Evolutionary conservation across 2,888 invertebrate genomes (phyloP), one percentile per base, ranked within the genome.

Genomic region (Eupithecia pulchellata): DNA sequence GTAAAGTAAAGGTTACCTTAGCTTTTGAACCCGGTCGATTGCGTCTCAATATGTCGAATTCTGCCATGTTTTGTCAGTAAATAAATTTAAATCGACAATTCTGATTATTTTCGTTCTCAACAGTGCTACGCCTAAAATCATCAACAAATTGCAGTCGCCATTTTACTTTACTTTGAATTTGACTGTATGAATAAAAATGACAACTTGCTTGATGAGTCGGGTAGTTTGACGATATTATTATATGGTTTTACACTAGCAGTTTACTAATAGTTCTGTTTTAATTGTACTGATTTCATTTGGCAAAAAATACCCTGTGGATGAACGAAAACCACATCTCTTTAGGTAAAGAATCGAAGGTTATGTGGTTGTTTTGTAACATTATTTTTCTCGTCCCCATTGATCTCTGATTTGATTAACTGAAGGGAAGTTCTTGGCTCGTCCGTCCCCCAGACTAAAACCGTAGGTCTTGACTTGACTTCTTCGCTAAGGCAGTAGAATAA

Each of bases 1-100:
- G 17, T 11, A 20, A 30, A n/a, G 11, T n/a, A 29, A 30, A 32
- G 58, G 17, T 30, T 64, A 98, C 98, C 95, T 97, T 97, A 81
- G 97, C 96, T 95, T 97, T 98, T 57, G 98, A 98, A 85, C 98
- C 98, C 80, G 98, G 98, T 85, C 98, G 96, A 95, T 98, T 98
- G 94, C 98, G 96, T 93, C 98, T 95, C 84, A 97, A 94, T 94
- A 97, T 96, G 55, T 89, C 96, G 96, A 82, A 97, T 95, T 98
- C 98, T 87, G 97, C 97, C 98, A 98, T 98, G 95, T 96, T 72
- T 60, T 36, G 63, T 61, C 30, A 64, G 52, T 47, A 13, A 52
- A 6, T 55, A n/a, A n/a, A 55, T 55, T 47, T 29, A 4, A 30
- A 42, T 36, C 61, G 64, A 65, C 57, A 71, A 32, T 60, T n/a